Conservation (phyloP, 2,888 invertebrate species). For the Dimorphilus gyrociliatus region DNA sequence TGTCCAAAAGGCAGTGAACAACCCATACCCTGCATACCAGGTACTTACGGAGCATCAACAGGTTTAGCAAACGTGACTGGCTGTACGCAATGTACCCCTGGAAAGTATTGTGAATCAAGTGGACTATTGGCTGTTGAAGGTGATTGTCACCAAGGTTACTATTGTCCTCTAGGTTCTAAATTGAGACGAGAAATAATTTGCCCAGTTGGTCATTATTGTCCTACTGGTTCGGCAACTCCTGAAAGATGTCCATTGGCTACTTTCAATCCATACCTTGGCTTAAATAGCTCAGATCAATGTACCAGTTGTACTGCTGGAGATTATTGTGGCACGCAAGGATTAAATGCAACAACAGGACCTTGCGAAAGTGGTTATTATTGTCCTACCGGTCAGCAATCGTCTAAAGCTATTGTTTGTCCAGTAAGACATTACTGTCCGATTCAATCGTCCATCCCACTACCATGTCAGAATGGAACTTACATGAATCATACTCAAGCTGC, state of each 20-base stretch:
- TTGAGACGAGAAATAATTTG: conserved; percentile 18
- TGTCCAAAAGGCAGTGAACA: conserved; percentile 24
- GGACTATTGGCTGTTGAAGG: conserved; percentile 10
- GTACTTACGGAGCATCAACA: conserved; percentile 21
- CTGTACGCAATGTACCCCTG: conserved; percentile 21
- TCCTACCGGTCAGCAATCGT: conserved; percentile 13
- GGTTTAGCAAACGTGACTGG: conserved; percentile 18
- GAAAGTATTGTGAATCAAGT: conserved; percentile 9
- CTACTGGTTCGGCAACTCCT: conserved; percentile 18
- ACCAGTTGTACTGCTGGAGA: conserved; percentile 22
- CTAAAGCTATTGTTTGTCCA: conserved; percentile 14
- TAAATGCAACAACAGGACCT: conserved; percentile 22
- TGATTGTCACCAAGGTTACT: conserved; percentile 21
- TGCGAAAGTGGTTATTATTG: conserved; percentile 33
- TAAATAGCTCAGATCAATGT: conserved; percentile 20
- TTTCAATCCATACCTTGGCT: conserved; percentile 24
- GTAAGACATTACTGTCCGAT: conserved; percentile 27
- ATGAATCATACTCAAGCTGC: conserved; percentile 11
- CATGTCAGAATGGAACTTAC: conserved; percentile 30
- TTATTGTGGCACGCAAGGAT: conserved; percentile 23
- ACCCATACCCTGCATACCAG: conserved; percentile 22
- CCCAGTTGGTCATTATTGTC: conserved; percentile 28
- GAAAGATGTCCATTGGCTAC: conserved; percentile 26
- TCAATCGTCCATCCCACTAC: conserved; percentile 20
- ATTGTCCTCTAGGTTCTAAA: conserved; percentile 22